Conservation (phyloP, 2,888 invertebrate species). For the Taphrorychus bicolor region DNA sequence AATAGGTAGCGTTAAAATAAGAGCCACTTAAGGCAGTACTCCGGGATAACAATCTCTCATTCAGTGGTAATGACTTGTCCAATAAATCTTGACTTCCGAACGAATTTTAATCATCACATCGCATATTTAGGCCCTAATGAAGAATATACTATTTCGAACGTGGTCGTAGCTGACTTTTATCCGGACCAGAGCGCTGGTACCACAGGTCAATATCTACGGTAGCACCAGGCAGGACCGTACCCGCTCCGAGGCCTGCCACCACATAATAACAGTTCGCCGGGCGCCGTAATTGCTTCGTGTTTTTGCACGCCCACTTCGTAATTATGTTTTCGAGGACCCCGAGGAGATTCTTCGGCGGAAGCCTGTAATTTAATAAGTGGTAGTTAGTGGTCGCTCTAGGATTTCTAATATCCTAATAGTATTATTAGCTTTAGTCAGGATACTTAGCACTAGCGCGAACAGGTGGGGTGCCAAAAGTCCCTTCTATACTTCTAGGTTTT, state of each 20-base stretch:
- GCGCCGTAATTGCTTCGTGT: slow-evolving; percentile 59
- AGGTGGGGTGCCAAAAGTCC: not conserved
- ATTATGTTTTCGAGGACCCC: slow-evolving; percentile 56
- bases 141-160: slow-evolving; percentile 15
- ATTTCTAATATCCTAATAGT: slow-evolving; percentile 6
- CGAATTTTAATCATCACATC: slow-evolving; percentile 11
- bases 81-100: slow-evolving; percentile 27
- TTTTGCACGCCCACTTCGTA: slow-evolving; percentile 58
- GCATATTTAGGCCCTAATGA: slow-evolving; percentile 19
- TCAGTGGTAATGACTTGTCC: slow-evolving; percentile 13
- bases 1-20: slow-evolving; percentile 7
- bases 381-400: slow-evolving; percentile 32
- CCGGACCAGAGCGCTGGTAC: not conserved
- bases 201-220: not conserved
- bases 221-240: slow-evolving; percentile 40
- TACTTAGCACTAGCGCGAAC: not conserved
- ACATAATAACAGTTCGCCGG: slow-evolving; percentile 58
- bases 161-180: not conserved
- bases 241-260: slow-evolving; percentile 58
- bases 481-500: too few relatives aligned
- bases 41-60: slow-evolving; percentile 25
- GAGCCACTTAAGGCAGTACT: slow-evolving; percentile 3
- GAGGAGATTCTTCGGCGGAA: slow-evolving; percentile 39
- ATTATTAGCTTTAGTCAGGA: not conserved
- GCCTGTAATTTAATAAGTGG: slow-evolving; percentile 43